A percentile compares a stretch with the other conserved stretches of the same genome.
phyloP scores from a whole-genome alignment of 2,888 invertebrate species.

The Metopia argyrocephala region DNA sequence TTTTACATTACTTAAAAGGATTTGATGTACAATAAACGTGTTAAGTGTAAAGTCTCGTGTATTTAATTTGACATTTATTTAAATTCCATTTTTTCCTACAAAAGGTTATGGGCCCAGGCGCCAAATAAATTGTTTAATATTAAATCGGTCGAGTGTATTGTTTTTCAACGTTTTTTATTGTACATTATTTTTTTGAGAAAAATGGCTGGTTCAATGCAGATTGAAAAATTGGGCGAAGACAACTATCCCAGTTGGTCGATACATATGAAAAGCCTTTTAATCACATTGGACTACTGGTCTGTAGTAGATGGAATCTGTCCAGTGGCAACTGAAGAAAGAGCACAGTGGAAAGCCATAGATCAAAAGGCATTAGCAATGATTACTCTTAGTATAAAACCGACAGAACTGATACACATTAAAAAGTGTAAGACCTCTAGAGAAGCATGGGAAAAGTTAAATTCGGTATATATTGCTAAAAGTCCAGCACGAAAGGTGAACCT shows the following conservation, averaged over 20 bases:
- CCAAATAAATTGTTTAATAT: slow-evolving; percentile 6
- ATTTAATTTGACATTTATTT: too few relatives aligned
- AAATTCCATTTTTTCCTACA: too few relatives aligned
- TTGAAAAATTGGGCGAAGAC: slow-evolving; percentile 25
- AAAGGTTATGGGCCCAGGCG: slow-evolving; percentile 21
- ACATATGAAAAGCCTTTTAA: slow-evolving; percentile 16
- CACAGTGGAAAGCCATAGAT: not conserved
- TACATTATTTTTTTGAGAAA: slow-evolving; percentile 2
- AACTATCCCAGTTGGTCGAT: slow-evolving; percentile 34
- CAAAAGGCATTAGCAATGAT: slow-evolving; percentile 39
- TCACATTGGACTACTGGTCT: slow-evolving; percentile 29
- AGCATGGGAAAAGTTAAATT: slow-evolving; percentile 16
- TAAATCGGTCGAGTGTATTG: too few relatives aligned
- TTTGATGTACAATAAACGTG: too few relatives aligned
- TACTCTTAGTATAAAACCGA: slow-evolving; percentile 28
- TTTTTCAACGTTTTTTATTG: not conserved
- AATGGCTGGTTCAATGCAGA: slow-evolving; percentile 23
- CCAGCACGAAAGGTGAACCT: slow-evolving; percentile 50
- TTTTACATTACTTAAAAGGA: too few relatives aligned
- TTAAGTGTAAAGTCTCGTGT: too few relatives aligned
- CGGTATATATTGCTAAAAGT: slow-evolving; percentile 8
- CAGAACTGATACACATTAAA: slow-evolving; percentile 37
- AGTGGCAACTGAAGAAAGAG: not conserved
- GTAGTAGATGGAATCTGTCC: slow-evolving; percentile 16
- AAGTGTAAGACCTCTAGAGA: too few relatives aligned